Evolutionary conservation across 35 echinoderm and acorn worm genomes (phyloP), one percentile per base, ranked within the genome.

Genomic region (Apostichopus japonicus): DNA sequence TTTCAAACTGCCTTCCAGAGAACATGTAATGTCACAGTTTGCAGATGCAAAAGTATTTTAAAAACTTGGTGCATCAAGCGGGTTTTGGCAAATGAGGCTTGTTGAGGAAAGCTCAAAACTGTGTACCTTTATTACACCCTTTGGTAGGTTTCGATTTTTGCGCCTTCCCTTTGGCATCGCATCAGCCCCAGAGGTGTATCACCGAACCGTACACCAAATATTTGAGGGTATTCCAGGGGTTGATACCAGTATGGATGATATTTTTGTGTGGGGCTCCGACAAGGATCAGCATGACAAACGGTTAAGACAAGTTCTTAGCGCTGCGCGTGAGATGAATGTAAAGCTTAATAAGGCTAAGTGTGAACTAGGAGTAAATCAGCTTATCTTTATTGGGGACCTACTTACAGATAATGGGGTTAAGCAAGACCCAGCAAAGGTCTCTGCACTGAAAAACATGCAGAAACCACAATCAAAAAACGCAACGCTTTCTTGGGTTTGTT

Each of bases 1-100:
- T 70, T 94, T 53, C 51, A 87, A 87, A 23, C 51, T 96, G 54
- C 95, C 90, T 9, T 80, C 90, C 13, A 79, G 82, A 56, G 88
- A 93, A 79, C 55, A 96, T 86, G 79, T 84, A 16, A 55, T 70
- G 11, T 91, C 91, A 8, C 65, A 92, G 21, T 90, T 92, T 55
- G 79, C 90, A 7, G 56, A 27, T 15, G 95, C 95, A 56, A 81
- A 96, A 72, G 22, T 59, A 13, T 96, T 96, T 53, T 67, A 5
- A 9, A 94, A 86, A 44, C 65, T 96, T 54, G 88, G 91, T 61
- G 95, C 92, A 16, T 80, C 58, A 9, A 89, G 33, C 16, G 95
- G 95, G 63, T 96, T 87, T 65, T 96, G 95, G 95, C 87, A 96
- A 72, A 84, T 96, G 19, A 58, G 79, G n/a, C 54, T 96, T 63